phyloP scores from a whole-genome alignment of 2,113 vertebrate genomes.

The Brachirus orientalis region DNA sequence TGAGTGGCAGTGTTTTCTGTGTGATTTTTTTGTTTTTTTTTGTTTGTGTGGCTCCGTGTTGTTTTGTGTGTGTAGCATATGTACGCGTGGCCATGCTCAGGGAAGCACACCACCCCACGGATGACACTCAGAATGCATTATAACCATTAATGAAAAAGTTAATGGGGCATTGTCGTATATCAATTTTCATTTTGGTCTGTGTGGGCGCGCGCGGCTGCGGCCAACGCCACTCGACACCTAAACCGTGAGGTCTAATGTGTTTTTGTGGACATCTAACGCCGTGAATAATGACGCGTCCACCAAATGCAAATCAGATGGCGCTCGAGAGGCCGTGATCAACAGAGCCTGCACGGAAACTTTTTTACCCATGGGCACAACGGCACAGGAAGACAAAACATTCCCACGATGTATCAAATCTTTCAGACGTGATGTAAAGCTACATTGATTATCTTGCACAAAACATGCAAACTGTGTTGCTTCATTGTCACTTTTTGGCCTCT shows the following conservation, averaged over 20 bases:
- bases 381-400: slow-evolving; percentile 28
- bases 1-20: background rate
- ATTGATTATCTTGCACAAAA: slow-evolving; percentile 40
- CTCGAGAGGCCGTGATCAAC: slow-evolving; percentile 91
- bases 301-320: slow-evolving; percentile 94
- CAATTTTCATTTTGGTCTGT: slow-evolving; percentile 99
- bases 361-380: slow-evolving; percentile 65
- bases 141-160: slow-evolving; percentile 99
- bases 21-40: slow-evolving; percentile 9
- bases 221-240: slow-evolving; percentile 93
- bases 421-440: slow-evolving; percentile 33
- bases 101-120: slow-evolving; percentile 80
- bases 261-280: slow-evolving; percentile 96
- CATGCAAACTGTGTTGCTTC: no score
- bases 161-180: slow-evolving; percentile 99
- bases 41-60: background rate
- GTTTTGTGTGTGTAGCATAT: slow-evolving; percentile 8
- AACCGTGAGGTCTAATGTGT: slow-evolving; percentile 97
- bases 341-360: slow-evolving; percentile 90
- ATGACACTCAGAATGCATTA: slow-evolving; percentile 94
- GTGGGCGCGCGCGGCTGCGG: slow-evolving; percentile 94
- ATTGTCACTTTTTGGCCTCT: no score
- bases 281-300: slow-evolving; percentile 98
- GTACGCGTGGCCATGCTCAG: slow-evolving; percentile 49
- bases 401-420: slow-evolving; percentile 28